Base-by-base conservation (phyloP, 2,888 invertebrate species). In the Eristalis intricaria region DNA sequence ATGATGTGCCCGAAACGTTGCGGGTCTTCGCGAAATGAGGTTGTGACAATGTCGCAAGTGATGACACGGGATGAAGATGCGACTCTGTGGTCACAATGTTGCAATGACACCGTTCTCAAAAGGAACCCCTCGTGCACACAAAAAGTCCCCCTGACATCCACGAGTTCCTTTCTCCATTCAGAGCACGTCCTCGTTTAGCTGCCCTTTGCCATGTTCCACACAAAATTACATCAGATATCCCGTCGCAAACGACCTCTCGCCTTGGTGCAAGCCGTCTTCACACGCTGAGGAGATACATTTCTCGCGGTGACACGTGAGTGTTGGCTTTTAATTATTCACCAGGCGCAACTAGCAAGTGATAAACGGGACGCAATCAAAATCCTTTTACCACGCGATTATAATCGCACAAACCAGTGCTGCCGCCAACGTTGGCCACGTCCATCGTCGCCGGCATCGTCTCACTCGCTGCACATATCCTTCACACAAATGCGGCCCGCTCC, bases 301-400 rank as follows among this genome's bases (percentile, higher is more conserved):
- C 50, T 8, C 19, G 19, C 60, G 13, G 26, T 5, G 10, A 23
- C 26, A 26, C 60, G 60, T 60, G 60, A 60, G 26, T 23, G 60
- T 60, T 23, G 23, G 29, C 38, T 74, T 78, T 78, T 78, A 82
- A 86, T 86, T 82, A 78, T 86, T 69, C 74, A 85, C 68, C 70
- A 43, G 43, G 64, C 69, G 82, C 69, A 78, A 26, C 35, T 56
- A 61, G 63, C 61, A 65, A 86, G 78, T 61, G 77, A 77, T 85
- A 65, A 77, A 58, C 73, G 69, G 61, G 60, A 70, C 32, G 74
- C 78, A 82, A 86, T 86, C 82, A 82, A 82, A 86, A 82, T 82
- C 82, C 82, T 86, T 86, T 86, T 78, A 86, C 77, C 65, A 61
- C 81, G 74, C 81, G 78, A 78, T 81, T 81, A 77, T 81, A 81